A percentile compares a stretch with the other conserved stretches of the same genome.
Evolutionary conservation across 2,797 vertebrate species (phyloP).

Genomic region (Hydrophis major): DNA sequence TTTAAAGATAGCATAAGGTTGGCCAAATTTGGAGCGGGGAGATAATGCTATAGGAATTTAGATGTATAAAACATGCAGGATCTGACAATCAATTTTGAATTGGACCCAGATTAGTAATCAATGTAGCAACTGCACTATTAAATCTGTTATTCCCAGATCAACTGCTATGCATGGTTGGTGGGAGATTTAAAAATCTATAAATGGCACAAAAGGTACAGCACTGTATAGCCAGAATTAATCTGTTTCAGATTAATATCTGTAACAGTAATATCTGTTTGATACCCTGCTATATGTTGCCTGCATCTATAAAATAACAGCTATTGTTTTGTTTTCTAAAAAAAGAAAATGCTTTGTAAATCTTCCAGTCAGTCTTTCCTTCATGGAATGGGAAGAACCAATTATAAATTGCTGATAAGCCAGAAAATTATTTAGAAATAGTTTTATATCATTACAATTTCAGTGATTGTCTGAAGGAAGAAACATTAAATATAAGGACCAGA

Average conservation of each 20-base stretch:
- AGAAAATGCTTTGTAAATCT: conserved; percentile 46
- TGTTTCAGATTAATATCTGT: background rate
- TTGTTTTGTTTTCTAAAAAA: background rate
- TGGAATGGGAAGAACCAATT: conserved; percentile 25
- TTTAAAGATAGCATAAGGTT: background rate
- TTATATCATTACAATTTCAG: conserved; percentile 55
- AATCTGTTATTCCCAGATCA: background rate
- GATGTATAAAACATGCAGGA: background rate
- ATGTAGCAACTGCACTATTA: background rate
- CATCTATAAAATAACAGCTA: background rate
- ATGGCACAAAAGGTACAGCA: background rate
- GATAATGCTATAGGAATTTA: background rate
- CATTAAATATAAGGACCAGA: conserved; percentile 58
- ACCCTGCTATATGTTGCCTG: background rate
- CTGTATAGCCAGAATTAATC: background rate
- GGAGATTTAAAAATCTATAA: background rate
- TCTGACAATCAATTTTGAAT: background rate
- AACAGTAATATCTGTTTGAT: background rate
- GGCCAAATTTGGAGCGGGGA: background rate
- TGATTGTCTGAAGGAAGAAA: conserved; percentile 62
- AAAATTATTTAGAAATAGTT: conserved; percentile 42
- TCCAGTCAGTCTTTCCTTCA: conserved; percentile 43
- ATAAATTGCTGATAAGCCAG: conserved; percentile 57
- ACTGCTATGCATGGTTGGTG: background rate
- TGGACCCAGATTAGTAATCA: background rate